Conservation (phyloP, 2,888 invertebrate genomes). For the Dascillus cervinus region DNA sequence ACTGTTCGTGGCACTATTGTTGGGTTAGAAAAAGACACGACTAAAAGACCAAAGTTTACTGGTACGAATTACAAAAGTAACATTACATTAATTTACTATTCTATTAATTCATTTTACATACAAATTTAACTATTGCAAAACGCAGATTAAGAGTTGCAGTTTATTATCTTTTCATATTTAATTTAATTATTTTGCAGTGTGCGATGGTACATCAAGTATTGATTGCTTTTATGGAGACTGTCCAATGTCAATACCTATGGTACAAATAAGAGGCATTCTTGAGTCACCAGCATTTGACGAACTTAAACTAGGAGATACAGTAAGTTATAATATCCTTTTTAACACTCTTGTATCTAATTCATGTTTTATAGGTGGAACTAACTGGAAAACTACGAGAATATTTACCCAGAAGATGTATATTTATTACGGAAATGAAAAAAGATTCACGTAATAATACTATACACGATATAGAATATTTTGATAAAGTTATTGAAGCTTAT, state of each 20-base stretch:
- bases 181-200: constrained; percentile 5
- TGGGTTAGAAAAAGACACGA: too few relatives aligned
- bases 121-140: too few relatives aligned
- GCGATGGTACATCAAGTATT: constrained; percentile 10
- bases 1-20: too few relatives aligned
- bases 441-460: too few relatives aligned
- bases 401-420: constrained; percentile 5
- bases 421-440: constrained; percentile 4
- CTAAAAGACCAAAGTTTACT: too few relatives aligned
- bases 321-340: constrained; percentile 5
- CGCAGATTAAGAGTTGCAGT: neutral
- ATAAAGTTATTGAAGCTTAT: too few relatives aligned
- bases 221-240: constrained; percentile 11
- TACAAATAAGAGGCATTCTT: too few relatives aligned
- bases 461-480: too few relatives aligned
- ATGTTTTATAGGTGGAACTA: constrained; percentile 5
- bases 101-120: too few relatives aligned
- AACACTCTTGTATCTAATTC: neutral
- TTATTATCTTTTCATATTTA: neutral
- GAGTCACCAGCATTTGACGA: constrained; percentile 5
- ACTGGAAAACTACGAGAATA: constrained; percentile 9
- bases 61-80: too few relatives aligned
- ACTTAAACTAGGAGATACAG: constrained; percentile 9
- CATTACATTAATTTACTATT: too few relatives aligned
- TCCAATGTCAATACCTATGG: too few relatives aligned